Conservation (phyloP, 2,113 vertebrate genomes). For the Morone chrysops region DNA sequence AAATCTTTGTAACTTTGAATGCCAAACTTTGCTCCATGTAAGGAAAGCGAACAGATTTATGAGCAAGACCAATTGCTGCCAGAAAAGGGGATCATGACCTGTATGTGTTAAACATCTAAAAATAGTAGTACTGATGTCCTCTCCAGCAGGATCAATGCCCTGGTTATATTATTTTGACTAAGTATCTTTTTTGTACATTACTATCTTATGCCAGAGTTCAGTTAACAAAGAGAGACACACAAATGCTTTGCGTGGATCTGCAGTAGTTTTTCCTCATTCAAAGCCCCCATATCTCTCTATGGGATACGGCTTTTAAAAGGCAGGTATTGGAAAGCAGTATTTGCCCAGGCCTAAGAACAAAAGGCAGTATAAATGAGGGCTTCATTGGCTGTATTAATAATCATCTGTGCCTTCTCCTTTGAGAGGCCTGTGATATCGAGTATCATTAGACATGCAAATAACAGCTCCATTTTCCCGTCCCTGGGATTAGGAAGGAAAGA, state of each 20-base stretch:
- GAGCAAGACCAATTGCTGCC: neutral
- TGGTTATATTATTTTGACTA: constrained; percentile 32
- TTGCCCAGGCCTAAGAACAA: constrained; percentile 70
- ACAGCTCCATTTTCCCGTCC: constrained; percentile 78
- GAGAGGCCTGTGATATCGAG: constrained; percentile 74
- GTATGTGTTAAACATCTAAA: constrained; percentile 25
- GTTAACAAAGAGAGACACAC: neutral
- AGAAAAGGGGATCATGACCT: constrained; percentile 14
- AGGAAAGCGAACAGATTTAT: neutral
- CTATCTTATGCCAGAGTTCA: neutral
- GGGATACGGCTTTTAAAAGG: constrained; percentile 46
- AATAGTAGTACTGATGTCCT: constrained; percentile 25
- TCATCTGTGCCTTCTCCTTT: constrained; percentile 76
- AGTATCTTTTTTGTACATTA: constrained; percentile 4
- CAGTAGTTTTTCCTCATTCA: constrained; percentile 31
- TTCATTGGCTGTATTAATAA: constrained; percentile 76
- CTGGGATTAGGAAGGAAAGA: constrained; percentile 78
- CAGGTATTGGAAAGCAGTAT: constrained; percentile 59
- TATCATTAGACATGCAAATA: constrained; percentile 87
- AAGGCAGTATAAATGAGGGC: constrained; percentile 66
- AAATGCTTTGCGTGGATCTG: neutral
- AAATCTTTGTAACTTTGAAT: neutral
- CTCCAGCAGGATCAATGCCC: constrained; percentile 33
- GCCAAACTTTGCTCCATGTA: neutral
- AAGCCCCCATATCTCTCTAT: constrained; percentile 18